phyloP scores from a whole-genome alignment of 2,888 invertebrate genomes.

The Galeruca laticollis region DNA sequence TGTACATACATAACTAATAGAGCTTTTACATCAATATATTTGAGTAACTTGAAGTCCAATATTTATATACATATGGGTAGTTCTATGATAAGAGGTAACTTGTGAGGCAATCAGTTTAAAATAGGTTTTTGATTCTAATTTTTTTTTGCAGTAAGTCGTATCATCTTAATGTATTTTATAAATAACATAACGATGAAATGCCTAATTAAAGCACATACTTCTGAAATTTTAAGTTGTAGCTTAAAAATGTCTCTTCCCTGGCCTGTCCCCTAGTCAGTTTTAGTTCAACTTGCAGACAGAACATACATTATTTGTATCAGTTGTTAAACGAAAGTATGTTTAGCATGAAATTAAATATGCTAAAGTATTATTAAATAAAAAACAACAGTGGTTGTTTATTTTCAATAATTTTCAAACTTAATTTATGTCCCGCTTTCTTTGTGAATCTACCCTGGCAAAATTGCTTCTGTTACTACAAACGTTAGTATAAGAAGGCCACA shows the following conservation, averaged over 20 bases:
- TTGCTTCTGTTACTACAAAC: background rate
- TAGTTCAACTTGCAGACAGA: background rate
- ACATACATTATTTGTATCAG: background rate
- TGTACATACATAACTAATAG: too few species aligned
- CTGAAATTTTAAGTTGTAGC: background rate
- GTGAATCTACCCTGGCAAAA: constrained; percentile 7
- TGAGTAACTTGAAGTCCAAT: too few species aligned
- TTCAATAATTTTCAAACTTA: constrained; percentile 10
- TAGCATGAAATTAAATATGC: background rate
- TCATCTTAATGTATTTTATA: constrained; percentile 7
- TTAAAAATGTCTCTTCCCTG: constrained; percentile 15
- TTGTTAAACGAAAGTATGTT: constrained; percentile 9
- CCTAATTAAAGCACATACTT: constrained; percentile 11
- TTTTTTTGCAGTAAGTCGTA: constrained; percentile 8
- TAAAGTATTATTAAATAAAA: constrained; percentile 1
- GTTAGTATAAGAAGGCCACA: too few species aligned
- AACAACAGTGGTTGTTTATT: constrained; percentile 8
- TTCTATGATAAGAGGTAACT: constrained; percentile 8
- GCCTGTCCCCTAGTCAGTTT: constrained; percentile 1
- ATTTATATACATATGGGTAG: too few species aligned
- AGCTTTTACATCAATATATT: too few species aligned
- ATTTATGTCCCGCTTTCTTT: constrained; percentile 1
- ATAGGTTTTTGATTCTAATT: constrained; percentile 6
- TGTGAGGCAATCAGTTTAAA: constrained; percentile 16
- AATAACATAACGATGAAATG: constrained; percentile 10